Percentiles rank a stretch among this genome's conserved stretches.
Conservation (phyloP, 1,140 invertebrate species). For the Caenorhabditis inopinata region DNA sequence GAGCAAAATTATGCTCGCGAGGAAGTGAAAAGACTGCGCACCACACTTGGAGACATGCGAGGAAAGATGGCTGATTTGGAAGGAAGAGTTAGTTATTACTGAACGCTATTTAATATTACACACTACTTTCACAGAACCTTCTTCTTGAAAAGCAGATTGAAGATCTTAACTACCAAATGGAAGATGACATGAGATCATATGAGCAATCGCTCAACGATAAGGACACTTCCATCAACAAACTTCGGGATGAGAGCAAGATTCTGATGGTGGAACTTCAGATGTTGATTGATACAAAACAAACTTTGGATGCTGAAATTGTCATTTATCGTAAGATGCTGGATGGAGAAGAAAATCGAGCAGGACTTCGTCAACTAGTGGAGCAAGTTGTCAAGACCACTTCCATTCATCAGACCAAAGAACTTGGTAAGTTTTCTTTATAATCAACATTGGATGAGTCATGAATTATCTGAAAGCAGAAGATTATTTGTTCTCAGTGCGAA, state of each 20-base stretch:
- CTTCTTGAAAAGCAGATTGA: constrained; percentile 69
- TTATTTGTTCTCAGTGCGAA: constrained; percentile 17
- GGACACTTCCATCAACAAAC: constrained; percentile 66
- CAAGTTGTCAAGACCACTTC: constrained; percentile 64
- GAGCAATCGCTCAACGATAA: constrained; percentile 63
- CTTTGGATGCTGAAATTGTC: constrained; percentile 65
- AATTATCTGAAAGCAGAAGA: no score
- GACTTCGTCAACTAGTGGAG: constrained; percentile 64
- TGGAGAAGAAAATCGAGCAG: constrained; percentile 65
- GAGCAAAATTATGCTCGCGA: constrained; percentile 69
- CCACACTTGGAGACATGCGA: constrained; percentile 68
- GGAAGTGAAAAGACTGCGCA: constrained; percentile 69
- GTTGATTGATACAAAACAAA: constrained; percentile 68
- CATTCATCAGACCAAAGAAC: not conserved
- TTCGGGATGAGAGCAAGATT: constrained; percentile 66
- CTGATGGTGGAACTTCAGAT: constrained; percentile 68
- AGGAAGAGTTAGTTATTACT: constrained; percentile 66
- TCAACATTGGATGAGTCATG: no score
- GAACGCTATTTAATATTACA: not conserved
- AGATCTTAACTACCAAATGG: constrained; percentile 68
- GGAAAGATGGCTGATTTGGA: constrained; percentile 69
- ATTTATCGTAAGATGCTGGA: constrained; percentile 67
- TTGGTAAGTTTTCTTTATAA: not conserved
- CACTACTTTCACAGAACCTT: constrained; percentile 66
- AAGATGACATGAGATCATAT: constrained; percentile 67